Percentiles rank a stretch among this genome's conserved stretches.
These are phyloP conservation scores for Danio tinwini DNA, from an alignment of 2,797 vertebrate species.

Conservation along the genomic window DNA sequence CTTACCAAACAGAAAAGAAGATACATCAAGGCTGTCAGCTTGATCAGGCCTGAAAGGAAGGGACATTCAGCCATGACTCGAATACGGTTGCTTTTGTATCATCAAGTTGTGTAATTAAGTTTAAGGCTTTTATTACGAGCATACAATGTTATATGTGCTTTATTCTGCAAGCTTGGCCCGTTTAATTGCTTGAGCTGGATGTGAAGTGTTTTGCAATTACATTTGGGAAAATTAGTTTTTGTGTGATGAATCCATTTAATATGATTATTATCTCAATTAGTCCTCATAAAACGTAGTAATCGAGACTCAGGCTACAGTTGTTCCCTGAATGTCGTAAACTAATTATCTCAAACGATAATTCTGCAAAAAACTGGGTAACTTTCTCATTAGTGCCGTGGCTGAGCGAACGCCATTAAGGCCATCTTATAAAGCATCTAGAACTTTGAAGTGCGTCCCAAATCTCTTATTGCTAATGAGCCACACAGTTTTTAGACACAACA, in stretches of 20 bases:
- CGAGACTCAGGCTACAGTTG: slow-evolving; percentile 32
- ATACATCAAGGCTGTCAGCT: slow-evolving; percentile 11
- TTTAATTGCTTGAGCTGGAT: slow-evolving; percentile 7
- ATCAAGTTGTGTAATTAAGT: slow-evolving; percentile 20
- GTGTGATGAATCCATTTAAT: slow-evolving; percentile 34
- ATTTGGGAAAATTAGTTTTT: slow-evolving; percentile 34
- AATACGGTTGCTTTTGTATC: slow-evolving; percentile 4
- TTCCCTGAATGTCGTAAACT: slow-evolving; percentile 21
- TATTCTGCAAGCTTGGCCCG: slow-evolving; percentile 7
- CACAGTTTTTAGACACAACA: slow-evolving; percentile 5
- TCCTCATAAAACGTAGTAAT: slow-evolving; percentile 37
- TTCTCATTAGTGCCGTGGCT: slow-evolving; percentile 34
- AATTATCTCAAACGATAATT: slow-evolving; percentile 42
- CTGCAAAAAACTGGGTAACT: slow-evolving; percentile 17
- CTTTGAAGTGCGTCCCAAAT: slow-evolving; percentile 23
- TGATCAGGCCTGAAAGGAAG: slow-evolving; percentile 11
- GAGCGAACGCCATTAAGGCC: slow-evolving; percentile 20
- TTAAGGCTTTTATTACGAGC: slow-evolving; percentile 3
- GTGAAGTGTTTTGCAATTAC: slow-evolving; percentile 30
- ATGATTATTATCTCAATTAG: slow-evolving; percentile 39
- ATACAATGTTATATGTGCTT: slow-evolving; percentile 2
- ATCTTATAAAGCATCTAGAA: slow-evolving; percentile 34
- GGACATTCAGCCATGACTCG: not conserved
- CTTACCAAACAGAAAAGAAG: slow-evolving; percentile 10
- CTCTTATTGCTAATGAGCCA: slow-evolving; percentile 33